These are phyloP conservation scores for Thunnus albacares DNA, from an alignment of 2,797 vertebrate species.

Conservation along the genomic window DNA sequence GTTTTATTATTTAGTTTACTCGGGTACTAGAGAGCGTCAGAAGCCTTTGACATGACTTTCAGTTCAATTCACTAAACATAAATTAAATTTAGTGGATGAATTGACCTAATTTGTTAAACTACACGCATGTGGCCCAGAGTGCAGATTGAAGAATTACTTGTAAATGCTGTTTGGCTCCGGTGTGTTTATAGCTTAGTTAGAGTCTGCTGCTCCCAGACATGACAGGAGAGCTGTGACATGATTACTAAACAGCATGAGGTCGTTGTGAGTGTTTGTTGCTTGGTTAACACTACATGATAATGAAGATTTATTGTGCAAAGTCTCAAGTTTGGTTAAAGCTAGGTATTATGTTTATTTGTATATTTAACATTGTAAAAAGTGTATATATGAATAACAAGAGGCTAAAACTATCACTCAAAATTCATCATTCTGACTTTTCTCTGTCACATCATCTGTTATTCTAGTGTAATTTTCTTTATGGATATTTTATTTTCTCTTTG, in stretches of 20 bases:
- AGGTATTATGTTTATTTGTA: background rate
- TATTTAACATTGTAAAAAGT: background rate
- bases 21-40: background rate
- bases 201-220: slow-evolving; percentile 35
- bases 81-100: slow-evolving; percentile 10
- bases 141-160: slow-evolving; percentile 13
- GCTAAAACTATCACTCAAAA: background rate
- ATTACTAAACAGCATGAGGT: slow-evolving; percentile 53
- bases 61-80: background rate
- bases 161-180: slow-evolving; percentile 36
- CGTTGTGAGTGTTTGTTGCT: slow-evolving; percentile 9
- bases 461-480: background rate
- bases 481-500: slow-evolving; percentile 23
- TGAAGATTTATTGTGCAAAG: background rate
- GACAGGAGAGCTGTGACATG: slow-evolving; percentile 7
- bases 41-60: background rate
- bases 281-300: slow-evolving; percentile 16
- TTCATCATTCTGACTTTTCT: slow-evolving; percentile 8
- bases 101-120: background rate
- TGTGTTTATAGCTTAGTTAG: slow-evolving; percentile 30
- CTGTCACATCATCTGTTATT: slow-evolving; percentile 4
- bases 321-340: background rate
- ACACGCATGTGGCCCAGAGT: background rate
- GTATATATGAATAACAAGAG: background rate
- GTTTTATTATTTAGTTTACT: background rate